Conservation (phyloP, 2,888 invertebrate species). For the Hydrotaea cyrtoneurina region DNA sequence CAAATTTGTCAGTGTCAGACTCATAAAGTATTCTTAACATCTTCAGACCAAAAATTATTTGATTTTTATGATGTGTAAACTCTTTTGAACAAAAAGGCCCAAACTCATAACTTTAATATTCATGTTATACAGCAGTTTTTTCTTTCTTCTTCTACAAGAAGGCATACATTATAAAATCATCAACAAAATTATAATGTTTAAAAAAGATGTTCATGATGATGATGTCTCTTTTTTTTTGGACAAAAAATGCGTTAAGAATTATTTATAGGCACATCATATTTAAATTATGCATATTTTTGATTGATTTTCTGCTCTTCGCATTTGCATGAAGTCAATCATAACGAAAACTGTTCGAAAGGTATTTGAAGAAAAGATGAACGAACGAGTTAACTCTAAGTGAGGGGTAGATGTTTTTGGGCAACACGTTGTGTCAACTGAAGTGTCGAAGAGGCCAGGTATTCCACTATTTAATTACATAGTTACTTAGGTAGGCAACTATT, state of each 20-base stretch:
- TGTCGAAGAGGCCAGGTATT: no score
- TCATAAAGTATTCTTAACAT: conserved; percentile 29
- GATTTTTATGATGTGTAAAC: conserved; percentile 29
- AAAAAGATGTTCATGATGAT: background rate
- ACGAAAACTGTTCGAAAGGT: no score
- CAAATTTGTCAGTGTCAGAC: background rate
- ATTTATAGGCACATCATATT: background rate
- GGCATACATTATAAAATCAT: conserved; percentile 28
- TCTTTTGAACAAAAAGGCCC: background rate
- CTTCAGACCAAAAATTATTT: background rate
- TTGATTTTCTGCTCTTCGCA: background rate
- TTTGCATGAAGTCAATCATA: conserved; percentile 1
- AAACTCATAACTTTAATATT: conserved; percentile 20
- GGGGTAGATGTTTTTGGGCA: no score
- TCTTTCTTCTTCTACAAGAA: background rate
- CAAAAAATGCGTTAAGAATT: background rate
- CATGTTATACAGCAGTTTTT: background rate
- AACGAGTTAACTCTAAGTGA: no score
- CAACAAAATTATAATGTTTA: background rate
- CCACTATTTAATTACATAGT: no score
- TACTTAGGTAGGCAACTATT: no score
- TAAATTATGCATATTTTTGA: background rate
- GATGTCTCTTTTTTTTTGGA: background rate
- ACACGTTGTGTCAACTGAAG: no score
- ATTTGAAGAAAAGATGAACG: no score